Evolutionary conservation across 1,140 invertebrate species (phyloP), one percentile per base, ranked within the genome.

Genomic region (Lysiphlebus fabarum): DNA sequence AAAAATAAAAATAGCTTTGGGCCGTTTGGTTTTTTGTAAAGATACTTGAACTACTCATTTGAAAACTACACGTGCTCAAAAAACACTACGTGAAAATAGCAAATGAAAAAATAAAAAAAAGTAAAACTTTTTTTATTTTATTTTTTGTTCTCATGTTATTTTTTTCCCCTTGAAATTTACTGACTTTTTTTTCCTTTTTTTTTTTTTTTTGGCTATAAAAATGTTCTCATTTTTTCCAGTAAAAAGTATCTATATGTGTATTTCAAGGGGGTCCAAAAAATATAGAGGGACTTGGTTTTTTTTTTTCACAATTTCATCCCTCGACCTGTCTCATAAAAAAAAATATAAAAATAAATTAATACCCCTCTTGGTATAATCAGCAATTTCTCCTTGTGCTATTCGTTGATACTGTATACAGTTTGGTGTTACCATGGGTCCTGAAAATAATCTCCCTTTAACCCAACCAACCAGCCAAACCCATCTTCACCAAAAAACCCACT

Each of bases 1-100:
- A 42, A 42, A 60, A 56, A 17, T 53, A 45, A 47, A 59, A 62
- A 62, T 56, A 34, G 56, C 61, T 63, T 36, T 44, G 14, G 61
- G 64, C 48, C 61, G 61, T 65, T 65, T 50, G 61, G 51, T 55
- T 59, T 62, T 63, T 59, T 54, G 45, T 50, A 43, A 9, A 58
- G 51, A 26, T 37, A 54, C 54, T 61, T 61, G 53, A 61, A 61
- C 59, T 56, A 26, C 47, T 26, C 53, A 38, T 61, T 50, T 56
- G 42, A 61, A 61, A 61, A 50, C 43, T 61, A 55, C 53, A 51
- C 59, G 41, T 61, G 42, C 33, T 14, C 36, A 47, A 42, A 14
- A 36, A 37, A 48, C 17, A 26, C 17, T 26, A 26, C 17, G 45
- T 26, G 40, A 56, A 42, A 41, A 36, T 48, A 43, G 37, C n/a